Percentiles rank a stretch among this genome's conserved stretches.
These are phyloP conservation scores for rabbit (Oryctolagus cuniculus) DNA, from an alignment of 2,113 vertebrate species.

Conservation along the genomic window mOryCun1.1 NC_091441.1:5872001-5872500, in stretches of 20 bases:
- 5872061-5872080: not conserved
- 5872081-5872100: not conserved
- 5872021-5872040: not conserved
- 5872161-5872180: not conserved
- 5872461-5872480: fast-evolving
- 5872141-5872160: not conserved
- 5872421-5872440: not conserved
- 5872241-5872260: not conserved
- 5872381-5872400: not conserved
- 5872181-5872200: not conserved
- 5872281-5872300: not conserved
- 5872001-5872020: not conserved
- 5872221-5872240: not conserved
- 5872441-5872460: not conserved
- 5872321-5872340: not conserved
- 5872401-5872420: not conserved
- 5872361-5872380: not conserved
- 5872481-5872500: not conserved
- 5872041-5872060: not conserved
- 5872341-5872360: not conserved
- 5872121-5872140: not conserved
- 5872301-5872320: not conserved
- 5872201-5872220: not conserved
- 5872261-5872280: not conserved
- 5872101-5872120: not conserved